phyloP scores from a whole-genome alignment of 2,888 invertebrate species.

The Tipula confusa region DNA sequence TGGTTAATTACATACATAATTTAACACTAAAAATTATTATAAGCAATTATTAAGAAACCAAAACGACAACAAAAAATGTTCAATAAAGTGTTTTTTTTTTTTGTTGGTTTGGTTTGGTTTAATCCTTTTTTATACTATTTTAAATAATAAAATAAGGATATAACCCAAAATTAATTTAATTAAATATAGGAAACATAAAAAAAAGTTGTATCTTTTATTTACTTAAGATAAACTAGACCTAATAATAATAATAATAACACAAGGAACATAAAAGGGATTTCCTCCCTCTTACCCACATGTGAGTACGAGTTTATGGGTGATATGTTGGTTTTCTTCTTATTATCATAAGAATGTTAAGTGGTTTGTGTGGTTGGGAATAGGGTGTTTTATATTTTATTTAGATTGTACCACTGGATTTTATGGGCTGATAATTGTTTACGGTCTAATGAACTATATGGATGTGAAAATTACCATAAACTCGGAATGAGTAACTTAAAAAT shows the following conservation, averaged over 20 bases:
- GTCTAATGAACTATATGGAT: no score
- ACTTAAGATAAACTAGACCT: slow-evolving; percentile 25
- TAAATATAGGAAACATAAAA: slow-evolving; percentile 8
- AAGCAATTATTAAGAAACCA: neutral
- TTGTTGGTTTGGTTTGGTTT: no score
- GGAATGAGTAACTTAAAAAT: no score
- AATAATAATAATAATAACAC: neutral
- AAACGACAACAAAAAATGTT: neutral
- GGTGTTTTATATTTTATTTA: neutral
- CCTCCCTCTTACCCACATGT: neutral
- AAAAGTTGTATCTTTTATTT: neutral
- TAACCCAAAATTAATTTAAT: slow-evolving; percentile 25
- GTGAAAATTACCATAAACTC: no score
- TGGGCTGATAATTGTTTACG: neutral
- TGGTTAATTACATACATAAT: slow-evolving; percentile 8
- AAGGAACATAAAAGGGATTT: slow-evolving; percentile 25
- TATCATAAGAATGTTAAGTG: slow-evolving; percentile 3
- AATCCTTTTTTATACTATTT: neutral
- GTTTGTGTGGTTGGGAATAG: neutral
- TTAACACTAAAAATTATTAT: neutral
- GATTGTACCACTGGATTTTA: neutral
- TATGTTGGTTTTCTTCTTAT: neutral
- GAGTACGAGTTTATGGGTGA: neutral
- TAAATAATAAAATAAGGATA: slow-evolving; percentile 14
- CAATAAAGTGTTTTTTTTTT: neutral